These are phyloP conservation scores for Eulemur macaco DNA, from an alignment of 2,113 vertebrate genomes.

Conservation along the genomic window DNA sequence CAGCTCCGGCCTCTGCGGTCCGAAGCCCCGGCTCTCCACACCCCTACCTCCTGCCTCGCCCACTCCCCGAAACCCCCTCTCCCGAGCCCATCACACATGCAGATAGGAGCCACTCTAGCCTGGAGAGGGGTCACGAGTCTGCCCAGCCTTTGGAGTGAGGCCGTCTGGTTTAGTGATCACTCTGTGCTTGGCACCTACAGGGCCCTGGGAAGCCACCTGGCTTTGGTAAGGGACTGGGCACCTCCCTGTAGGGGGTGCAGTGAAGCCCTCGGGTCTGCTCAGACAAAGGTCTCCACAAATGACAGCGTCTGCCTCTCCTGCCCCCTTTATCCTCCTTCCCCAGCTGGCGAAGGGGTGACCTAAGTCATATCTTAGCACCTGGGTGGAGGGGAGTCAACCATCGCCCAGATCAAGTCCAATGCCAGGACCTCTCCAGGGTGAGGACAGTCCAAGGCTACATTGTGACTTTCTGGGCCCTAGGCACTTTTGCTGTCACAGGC, in stretches of 20 bases:
- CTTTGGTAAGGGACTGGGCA: neutral
- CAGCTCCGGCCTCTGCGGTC: neutral
- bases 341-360: neutral
- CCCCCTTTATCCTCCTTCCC: rapidly evolving
- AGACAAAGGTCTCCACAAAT: neutral
- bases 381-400: neutral
- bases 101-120: neutral
- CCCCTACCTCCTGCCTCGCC: neutral
- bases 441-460: neutral
- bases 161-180: rapidly evolving
- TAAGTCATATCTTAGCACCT: neutral
- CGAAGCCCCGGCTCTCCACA: neutral
- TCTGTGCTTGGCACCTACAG: rapidly evolving
- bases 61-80: rapidly evolving
- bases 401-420: neutral
- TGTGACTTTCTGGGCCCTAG: neutral
- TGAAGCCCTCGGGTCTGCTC: neutral
- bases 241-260: rapidly evolving
- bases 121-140: rapidly evolving
- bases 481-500: neutral
- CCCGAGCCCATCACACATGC: neutral
- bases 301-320: neutral
- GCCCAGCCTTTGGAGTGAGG: neutral
- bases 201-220: neutral
- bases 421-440: neutral